Percentiles rank a stretch among this genome's conserved stretches.
These are phyloP conservation scores for Atherinomorus stipes DNA, from an alignment of 2,113 vertebrate species.

Conservation along the genomic window DNA sequence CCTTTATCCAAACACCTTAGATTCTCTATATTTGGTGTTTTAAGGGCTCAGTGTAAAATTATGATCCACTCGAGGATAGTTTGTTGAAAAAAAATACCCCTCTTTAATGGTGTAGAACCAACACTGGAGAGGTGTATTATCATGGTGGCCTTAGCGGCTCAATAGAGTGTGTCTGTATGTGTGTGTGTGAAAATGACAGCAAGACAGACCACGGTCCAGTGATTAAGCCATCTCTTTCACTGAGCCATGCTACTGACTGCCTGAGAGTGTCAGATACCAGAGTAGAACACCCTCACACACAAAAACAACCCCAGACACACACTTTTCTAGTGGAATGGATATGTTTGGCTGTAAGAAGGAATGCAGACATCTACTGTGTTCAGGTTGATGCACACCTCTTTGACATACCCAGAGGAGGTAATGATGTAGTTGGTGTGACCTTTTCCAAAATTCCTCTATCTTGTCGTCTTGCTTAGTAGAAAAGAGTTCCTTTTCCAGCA, in stretches of 20 bases:
- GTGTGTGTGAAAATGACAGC: slow-evolving; percentile 44
- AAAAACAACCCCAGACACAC: slow-evolving; percentile 5
- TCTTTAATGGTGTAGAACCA: slow-evolving; percentile 37
- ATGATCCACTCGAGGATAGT: slow-evolving; percentile 32
- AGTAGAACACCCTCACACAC: slow-evolving; percentile 32
- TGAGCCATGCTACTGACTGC: slow-evolving; percentile 62
- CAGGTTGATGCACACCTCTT: slow-evolving; percentile 17
- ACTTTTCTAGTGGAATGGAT: slow-evolving; percentile 4
- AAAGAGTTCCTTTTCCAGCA: slow-evolving; percentile 13
- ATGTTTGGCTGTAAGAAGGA: slow-evolving; percentile 21
- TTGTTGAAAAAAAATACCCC: slow-evolving; percentile 33
- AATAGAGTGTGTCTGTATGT: slow-evolving; percentile 6
- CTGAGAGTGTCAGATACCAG: slow-evolving; percentile 65
- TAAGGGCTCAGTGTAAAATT: slow-evolving; percentile 21
- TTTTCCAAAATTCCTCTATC: slow-evolving; percentile 42
- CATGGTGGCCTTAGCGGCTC: slow-evolving; percentile 34
- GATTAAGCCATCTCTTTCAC: slow-evolving; percentile 65
- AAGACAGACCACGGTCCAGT: slow-evolving; percentile 55
- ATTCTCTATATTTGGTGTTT: slow-evolving; percentile 22
- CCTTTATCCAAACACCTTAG: slow-evolving; percentile 8
- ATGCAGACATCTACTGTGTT: slow-evolving; percentile 4
- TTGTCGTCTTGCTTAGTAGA: slow-evolving; percentile 39
- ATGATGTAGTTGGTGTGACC: slow-evolving; percentile 60
- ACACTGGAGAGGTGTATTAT: slow-evolving; percentile 30
- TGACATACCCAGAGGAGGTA: slow-evolving; percentile 32